Evolutionary conservation across 53 echinoderm and acorn worm species (phyloP), one percentile per base, ranked within the genome.

Genomic region (Luidia sarsii): DNA sequence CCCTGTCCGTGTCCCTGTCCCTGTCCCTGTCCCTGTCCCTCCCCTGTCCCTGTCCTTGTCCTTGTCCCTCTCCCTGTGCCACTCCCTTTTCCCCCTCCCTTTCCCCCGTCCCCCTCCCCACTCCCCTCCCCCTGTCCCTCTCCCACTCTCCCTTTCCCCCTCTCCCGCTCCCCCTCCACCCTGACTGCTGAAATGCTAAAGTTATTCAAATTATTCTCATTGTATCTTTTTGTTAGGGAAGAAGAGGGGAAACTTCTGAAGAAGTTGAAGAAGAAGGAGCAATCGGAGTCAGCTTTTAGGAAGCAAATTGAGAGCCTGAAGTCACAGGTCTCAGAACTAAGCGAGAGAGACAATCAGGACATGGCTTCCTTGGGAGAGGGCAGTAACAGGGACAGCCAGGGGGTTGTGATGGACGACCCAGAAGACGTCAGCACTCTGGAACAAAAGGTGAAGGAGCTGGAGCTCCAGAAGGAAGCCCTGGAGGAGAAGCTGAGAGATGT

Each of bases 401-500:
- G 34, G 29, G 48, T 35, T 32, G 50, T 31, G 48, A 81, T 87
- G 57, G 70, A 84, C 50, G 48, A 45, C 22, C 61, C 61, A 3
- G 68, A 82, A 23, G 62, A 80, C 10, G 62, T 81, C 13, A 57
- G 52, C 7, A 45, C 25, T 11, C 32, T 85, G 16, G 57, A 75
- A 34, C 67, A 82, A 39, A 71, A 85, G 35, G 56, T 90, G 29
- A 50, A 90, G 39, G 55, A 81, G 45, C 63, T 90, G 28, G 54
- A 73, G 46, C 48, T 65, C 28, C 86, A 81, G 23, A 93, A 89
- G 55, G 81, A 43, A 19, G 67, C 60, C 15, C 82, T 94, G 15
- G 94, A 94, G 35, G 68, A 64, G 30, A 83, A 86, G 37, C 57
- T 93, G 65, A 74, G 75, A 64, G 89, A 87, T 25, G 70, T 99